These are phyloP conservation scores for Hestina assimilis DNA, from an alignment of 1,140 invertebrate genomes.

Conservation along the genomic window DNA sequence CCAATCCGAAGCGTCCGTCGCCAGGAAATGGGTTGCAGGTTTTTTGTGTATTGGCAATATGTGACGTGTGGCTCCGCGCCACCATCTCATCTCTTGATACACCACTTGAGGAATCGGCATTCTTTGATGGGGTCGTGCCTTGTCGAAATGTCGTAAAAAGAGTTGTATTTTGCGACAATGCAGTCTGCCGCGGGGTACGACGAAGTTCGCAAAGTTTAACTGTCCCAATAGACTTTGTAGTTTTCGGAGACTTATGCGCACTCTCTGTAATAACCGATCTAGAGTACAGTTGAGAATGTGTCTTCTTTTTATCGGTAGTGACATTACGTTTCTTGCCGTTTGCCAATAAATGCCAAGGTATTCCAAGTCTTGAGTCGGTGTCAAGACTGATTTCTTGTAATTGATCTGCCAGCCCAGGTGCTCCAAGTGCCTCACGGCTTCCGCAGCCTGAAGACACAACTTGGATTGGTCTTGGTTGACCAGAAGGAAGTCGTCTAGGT, in stretches of 20 bases:
- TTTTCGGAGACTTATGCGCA: background rate
- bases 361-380: slow-evolving; percentile 1
- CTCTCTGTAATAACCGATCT: no score
- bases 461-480: slow-evolving; percentile 18
- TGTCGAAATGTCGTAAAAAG: slow-evolving; percentile 27
- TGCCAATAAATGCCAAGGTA: background rate
- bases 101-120: no score
- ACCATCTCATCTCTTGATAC: slow-evolving; percentile 10
- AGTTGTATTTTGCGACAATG: slow-evolving; percentile 33
- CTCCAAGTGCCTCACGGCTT: slow-evolving; percentile 14
- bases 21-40: no score
- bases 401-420: slow-evolving; percentile 32
- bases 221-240: slow-evolving; percentile 8
- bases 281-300: no score
- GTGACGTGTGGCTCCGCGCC: slow-evolving; percentile 28
- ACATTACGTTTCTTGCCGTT: no score
- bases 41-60: slow-evolving; percentile 27
- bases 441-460: slow-evolving; percentile 22
- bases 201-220: slow-evolving; percentile 72
- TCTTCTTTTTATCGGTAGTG: no score
- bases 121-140: slow-evolving; percentile 8
- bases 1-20: no score
- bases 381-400: slow-evolving; percentile 18
- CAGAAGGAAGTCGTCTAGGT: slow-evolving; percentile 32
- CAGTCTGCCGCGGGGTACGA: slow-evolving; percentile 74